Base-by-base conservation (phyloP, 2,113 vertebrate species). In the Zosterops borbonicus region DNA sequence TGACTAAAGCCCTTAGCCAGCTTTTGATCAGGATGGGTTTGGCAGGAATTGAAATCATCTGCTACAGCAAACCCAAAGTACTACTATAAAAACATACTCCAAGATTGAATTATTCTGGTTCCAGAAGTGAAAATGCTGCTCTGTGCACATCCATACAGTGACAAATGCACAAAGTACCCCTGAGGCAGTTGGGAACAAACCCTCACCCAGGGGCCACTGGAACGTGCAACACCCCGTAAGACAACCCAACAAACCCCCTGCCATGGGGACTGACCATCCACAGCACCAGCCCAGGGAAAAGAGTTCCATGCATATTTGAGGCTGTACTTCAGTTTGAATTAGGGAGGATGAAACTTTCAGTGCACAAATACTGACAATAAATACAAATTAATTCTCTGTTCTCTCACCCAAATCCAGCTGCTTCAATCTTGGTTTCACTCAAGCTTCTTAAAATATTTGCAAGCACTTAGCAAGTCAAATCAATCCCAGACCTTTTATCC, bases 1-100 rank as follows among this genome's bases (percentile, higher is more conserved):
- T 87, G 87, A 74, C 52, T 44, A 41, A 86, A 46, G 75, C 64
- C 70, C 79, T 86, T 60, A 81, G 62, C 58, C 76, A 49, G 83
- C 68, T 75, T 79, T 33, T 76, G 64, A 94, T 25, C 3, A 0
- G 50, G 65, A 60, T 8, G 79, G 73, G 50, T 94, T 87, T 94
- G 94, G 69, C 74, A 79, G 92, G 71, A 94, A 86, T 10, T 69
- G 76, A 92, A 92, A 92, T 89, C 46, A 90, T 84, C 68, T 94
- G 31, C 49, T 58, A 47, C 56, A 89, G 90, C 75, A 64, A 74
- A 95, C 67, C 49, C 25, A 17, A 63, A 92, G n/a, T 52, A 76
- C 75, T 52, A 29, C 62, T 73, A 75, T 7, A 79, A 84, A 83
- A 93, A 79, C 2, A 0, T 62, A 74, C 50, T 60, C 41, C 78